Conservation (phyloP, 2,888 invertebrate species). For the Chesias legatella region DNA sequence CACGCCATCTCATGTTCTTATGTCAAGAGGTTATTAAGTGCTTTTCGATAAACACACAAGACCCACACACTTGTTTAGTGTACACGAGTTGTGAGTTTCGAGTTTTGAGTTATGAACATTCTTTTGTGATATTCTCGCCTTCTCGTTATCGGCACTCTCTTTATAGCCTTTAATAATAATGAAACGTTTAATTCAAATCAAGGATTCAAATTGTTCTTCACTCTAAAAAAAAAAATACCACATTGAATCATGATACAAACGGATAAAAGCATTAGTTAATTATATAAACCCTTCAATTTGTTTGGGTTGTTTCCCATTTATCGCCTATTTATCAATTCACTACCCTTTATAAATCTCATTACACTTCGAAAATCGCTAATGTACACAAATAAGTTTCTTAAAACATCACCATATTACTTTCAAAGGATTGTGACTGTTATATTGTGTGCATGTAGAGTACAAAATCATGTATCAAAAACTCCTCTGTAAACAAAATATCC, state of each 20-base stretch:
- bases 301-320: constrained; percentile 1
- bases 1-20: too few species aligned
- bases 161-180: too few species aligned
- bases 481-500: constrained; percentile 19
- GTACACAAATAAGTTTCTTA: constrained; percentile 8
- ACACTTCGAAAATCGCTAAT: constrained; percentile 5
- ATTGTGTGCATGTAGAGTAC: background rate
- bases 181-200: too few species aligned
- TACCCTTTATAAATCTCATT: background rate
- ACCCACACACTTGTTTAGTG: too few species aligned
- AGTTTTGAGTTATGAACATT: too few species aligned
- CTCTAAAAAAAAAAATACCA: too few species aligned
- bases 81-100: too few species aligned
- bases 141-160: too few species aligned
- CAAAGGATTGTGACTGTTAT: constrained; percentile 5
- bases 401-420: background rate
- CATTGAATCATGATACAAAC: too few species aligned
- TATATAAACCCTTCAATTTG: background rate
- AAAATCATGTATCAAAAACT: constrained; percentile 4
- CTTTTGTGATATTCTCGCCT: constrained; percentile 1
- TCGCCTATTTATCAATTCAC: constrained; percentile 8
- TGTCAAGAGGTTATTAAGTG: too few species aligned
- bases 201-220: too few species aligned
- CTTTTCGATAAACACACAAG: too few species aligned
- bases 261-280: background rate